Evolutionary conservation across 2,113 vertebrate genomes (phyloP).

Genomic region (Phylloscopus whistleri): DNA sequence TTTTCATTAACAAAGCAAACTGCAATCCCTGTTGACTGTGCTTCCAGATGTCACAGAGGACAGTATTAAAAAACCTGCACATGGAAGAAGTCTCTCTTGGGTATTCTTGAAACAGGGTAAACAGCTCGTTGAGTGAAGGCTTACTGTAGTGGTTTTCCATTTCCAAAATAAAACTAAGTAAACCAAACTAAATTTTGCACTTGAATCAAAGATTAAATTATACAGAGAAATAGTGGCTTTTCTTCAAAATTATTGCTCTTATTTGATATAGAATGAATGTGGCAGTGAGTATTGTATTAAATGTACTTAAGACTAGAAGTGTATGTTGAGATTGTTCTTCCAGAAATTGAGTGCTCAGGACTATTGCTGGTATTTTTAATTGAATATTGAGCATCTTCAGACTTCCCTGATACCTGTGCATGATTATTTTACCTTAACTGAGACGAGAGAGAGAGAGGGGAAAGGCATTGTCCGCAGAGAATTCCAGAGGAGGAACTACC

Average conservation of each 20-base stretch:
- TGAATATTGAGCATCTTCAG: not conserved
- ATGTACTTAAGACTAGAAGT: not conserved
- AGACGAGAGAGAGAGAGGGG: not conserved
- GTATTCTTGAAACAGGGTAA: not conserved
- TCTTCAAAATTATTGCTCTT: not conserved
- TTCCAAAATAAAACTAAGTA: not conserved
- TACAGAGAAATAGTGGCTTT: not conserved
- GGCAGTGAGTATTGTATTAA: not conserved
- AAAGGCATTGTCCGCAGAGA: not conserved
- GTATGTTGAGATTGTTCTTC: not conserved
- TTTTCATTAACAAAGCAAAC: not conserved
- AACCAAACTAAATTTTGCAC: not conserved
- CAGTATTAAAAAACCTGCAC: not conserved
- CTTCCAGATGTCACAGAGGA: not conserved
- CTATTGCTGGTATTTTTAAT: not conserved
- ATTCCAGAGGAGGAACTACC: not conserved
- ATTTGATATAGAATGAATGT: not conserved
- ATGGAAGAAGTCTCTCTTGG: not conserved
- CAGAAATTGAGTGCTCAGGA: not conserved
- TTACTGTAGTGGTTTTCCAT: not conserved
- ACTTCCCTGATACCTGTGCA: not conserved
- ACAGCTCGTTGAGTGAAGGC: not conserved
- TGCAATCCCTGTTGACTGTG: not conserved
- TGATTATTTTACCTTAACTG: not conserved
- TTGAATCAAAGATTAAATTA: not conserved